Base-by-base conservation (phyloP, 1,140 invertebrate genomes). In the Neelides sp. region DNA sequence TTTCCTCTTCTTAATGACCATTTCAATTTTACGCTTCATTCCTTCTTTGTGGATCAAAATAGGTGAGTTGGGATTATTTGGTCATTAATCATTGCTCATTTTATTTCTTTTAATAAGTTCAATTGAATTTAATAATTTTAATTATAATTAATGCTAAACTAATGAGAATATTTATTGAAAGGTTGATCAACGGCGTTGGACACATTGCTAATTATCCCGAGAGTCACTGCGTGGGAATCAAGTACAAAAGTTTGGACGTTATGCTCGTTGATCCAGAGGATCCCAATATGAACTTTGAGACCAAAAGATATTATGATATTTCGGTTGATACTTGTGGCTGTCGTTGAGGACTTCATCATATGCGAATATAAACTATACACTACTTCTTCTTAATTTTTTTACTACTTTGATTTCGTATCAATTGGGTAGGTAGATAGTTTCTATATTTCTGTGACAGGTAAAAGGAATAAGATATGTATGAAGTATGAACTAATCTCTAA, bases 11-110 rank as follows among this genome's bases (percentile, higher is more conserved):
- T 28, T 12, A 48, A 47, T 17, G 52, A 52, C 19, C 23, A 34
- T 27, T 55, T 39, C 50, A 55, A 59, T 20, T 52, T 28, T 17
- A 55, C 49, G 2, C 19, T 55, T 0, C 53, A 59, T 32, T 42
- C 48, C 0, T 46, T 44, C n/a, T 50, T 58, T 19, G 4, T 54
- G 2, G 56, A 54, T 20, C n/a, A 43, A 44, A 36, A 48, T 22
- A 51, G 52, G 56, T 58, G 44, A 43, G 20, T 23, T 17, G 4
- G 35, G 10, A 44, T 12, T 12, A 43, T 23, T 22, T 24, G 20
- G 7, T 13, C 20, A 10, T 19, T 43, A 19, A 7, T 10, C 13
- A 22, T 12, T 5, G 7, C 8, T 43, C 41, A 24, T 19, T 8
- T 12, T 4, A 17, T 7, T 7, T 43, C 5, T 19, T 43, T 8